Evolutionary conservation across 2,888 invertebrate genomes (phyloP).

Genomic region (Ryuthela nishihirai): DNA sequence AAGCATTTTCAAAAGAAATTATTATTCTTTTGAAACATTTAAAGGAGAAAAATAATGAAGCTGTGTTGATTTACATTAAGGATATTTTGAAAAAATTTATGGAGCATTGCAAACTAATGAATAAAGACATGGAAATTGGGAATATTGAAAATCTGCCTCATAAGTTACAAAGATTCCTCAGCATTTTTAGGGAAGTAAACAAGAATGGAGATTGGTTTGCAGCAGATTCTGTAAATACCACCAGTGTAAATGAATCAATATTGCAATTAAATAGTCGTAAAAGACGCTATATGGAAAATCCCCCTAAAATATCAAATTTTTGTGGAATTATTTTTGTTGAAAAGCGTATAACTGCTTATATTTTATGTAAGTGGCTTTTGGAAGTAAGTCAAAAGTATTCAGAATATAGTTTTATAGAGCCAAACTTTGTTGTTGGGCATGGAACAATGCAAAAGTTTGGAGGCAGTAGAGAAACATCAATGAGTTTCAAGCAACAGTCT

Average conservation of each 20-base stretch:
- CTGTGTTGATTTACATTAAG: no score
- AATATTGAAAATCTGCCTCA: slow-evolving; percentile 45
- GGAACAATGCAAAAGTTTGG: slow-evolving; percentile 45
- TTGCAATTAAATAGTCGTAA: no score
- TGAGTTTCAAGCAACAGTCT: slow-evolving; percentile 23
- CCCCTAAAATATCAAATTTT: slow-evolving; percentile 53
- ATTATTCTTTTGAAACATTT: slow-evolving; percentile 61
- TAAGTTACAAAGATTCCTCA: slow-evolving; percentile 18
- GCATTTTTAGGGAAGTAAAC: slow-evolving; percentile 17
- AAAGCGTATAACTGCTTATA: slow-evolving; percentile 78
- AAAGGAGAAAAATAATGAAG: no score
- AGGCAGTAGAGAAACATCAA: slow-evolving; percentile 65
- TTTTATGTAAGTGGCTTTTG: slow-evolving; percentile 70
- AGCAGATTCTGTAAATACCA: no score
- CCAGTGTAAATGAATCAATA: no score
- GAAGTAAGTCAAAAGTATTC: slow-evolving; percentile 38
- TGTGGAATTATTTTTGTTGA: slow-evolving; percentile 92
- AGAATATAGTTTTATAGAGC: slow-evolving; percentile 47
- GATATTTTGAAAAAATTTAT: slow-evolving; percentile 2
- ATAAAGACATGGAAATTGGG: not conserved
- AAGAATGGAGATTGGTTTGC: no score
- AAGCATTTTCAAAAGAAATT: slow-evolving; percentile 67
- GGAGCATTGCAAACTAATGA: not conserved
- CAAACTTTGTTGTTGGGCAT: slow-evolving; percentile 71
- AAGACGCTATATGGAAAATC: no score